Evolutionary conservation across 1,140 invertebrate genomes (phyloP).

Genomic region (Bradysia coprophila): DNA sequence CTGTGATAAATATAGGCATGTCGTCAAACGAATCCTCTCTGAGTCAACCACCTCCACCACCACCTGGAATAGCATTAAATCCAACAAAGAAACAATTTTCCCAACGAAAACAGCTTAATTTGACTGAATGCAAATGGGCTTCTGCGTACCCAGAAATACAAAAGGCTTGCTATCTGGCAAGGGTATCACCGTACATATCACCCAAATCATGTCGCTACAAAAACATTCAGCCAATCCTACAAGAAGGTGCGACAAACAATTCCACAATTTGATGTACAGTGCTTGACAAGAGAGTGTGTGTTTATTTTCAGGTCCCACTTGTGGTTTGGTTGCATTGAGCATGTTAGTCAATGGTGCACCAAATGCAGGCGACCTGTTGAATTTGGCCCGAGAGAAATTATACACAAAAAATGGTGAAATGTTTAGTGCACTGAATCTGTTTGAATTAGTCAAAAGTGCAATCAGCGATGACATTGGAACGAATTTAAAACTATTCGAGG

Average conservation of each 20-base stretch:
- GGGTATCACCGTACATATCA: slow-evolving; percentile 16
- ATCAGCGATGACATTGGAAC: slow-evolving; percentile 15
- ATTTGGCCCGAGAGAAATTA: slow-evolving; percentile 33
- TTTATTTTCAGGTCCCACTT: too few species aligned
- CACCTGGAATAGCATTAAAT: background rate
- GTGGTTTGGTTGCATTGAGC: slow-evolving; percentile 60
- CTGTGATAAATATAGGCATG: background rate
- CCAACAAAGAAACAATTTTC: background rate
- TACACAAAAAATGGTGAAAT: slow-evolving; percentile 71
- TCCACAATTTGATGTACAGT: too few species aligned
- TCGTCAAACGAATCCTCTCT: background rate
- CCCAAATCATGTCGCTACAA: slow-evolving; percentile 23
- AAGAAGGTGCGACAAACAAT: too few species aligned
- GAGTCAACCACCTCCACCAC: background rate
- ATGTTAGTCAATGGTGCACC: slow-evolving; percentile 47
- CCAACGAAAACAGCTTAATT: background rate
- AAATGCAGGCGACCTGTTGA: slow-evolving; percentile 34
- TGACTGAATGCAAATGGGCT: slow-evolving; percentile 17
- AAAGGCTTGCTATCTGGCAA: slow-evolving; percentile 20
- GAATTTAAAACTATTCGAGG: slow-evolving; percentile 23
- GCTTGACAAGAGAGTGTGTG: too few species aligned
- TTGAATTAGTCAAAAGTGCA: slow-evolving; percentile 25
- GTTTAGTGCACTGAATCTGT: slow-evolving; percentile 58
- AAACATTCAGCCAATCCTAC: slow-evolving; percentile 22
- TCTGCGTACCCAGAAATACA: slow-evolving; percentile 16